These are phyloP conservation scores for Coenonympha arcania DNA, from an alignment of 2,888 invertebrate species.

Conservation along the genomic window DNA sequence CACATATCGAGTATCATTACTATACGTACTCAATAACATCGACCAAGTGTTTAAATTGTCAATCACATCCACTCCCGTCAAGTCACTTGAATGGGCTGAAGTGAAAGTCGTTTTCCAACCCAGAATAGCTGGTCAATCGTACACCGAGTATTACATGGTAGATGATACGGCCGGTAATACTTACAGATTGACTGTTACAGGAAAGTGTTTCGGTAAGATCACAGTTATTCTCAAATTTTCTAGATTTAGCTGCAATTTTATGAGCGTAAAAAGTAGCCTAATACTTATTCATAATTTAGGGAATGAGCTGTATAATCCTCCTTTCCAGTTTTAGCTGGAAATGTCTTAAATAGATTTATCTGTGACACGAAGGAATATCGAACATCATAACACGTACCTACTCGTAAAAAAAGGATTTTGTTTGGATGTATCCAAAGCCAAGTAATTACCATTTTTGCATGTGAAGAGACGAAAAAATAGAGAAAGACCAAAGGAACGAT, in stretches of 20 bases:
- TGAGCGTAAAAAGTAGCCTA: too few species aligned
- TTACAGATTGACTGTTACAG: slow-evolving; percentile 53
- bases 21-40: slow-evolving; percentile 54
- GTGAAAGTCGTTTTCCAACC: slow-evolving; percentile 52
- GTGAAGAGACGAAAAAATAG: too few species aligned
- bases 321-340: too few species aligned
- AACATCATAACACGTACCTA: too few species aligned
- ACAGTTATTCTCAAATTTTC: neutral
- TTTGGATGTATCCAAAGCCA: too few species aligned
- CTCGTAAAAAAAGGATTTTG: too few species aligned
- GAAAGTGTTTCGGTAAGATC: slow-evolving; percentile 54
- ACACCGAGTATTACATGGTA: slow-evolving; percentile 60
- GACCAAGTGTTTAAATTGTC: slow-evolving; percentile 56
- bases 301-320: too few species aligned
- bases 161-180: slow-evolving; percentile 52
- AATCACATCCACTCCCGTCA: slow-evolving; percentile 43
- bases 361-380: too few species aligned
- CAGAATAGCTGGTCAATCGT: slow-evolving; percentile 50
- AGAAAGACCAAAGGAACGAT: too few species aligned
- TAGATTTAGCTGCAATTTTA: neutral
- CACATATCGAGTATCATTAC: slow-evolving; percentile 51
- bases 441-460: too few species aligned
- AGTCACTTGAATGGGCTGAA: slow-evolving; percentile 42
- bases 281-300: too few species aligned
- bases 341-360: too few species aligned